Evolutionary conservation across 2,888 invertebrate species (phyloP), one percentile per base, ranked within the genome.

Genomic region (Oxycera nigricornis): DNA sequence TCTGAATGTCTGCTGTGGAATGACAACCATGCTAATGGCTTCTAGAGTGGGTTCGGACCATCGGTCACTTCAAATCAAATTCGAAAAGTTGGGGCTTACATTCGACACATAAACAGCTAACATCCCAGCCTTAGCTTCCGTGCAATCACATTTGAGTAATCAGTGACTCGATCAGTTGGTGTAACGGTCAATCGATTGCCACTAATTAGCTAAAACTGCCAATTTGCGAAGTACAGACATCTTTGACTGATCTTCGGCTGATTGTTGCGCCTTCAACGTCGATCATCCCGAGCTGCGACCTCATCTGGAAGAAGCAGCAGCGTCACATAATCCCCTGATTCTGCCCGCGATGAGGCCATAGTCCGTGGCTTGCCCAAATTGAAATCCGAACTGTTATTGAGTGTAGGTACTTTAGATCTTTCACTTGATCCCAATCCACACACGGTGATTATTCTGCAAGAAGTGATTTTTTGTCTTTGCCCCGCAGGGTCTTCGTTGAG

Each of bases 351-450:
- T 22, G 46, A 2, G 6, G 46, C 46, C 46, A 46, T 46, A 46
- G 11, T 46, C 46, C 46, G 17, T 46, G n/a, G 41, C 41, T 67
- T 17, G 39, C 22, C 67, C 24, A 46, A 67, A 67, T 46, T 67
- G n/a, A 67, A 67, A 41, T 41, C 22, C 17, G 46, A 67, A 67
- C 67, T 67, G 67, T 46, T 67, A 67, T 67, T 62, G n/a, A n/a
- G n/a, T n/a, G n/a, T n/a, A 62, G 28, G 59, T 35, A 30, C 35
- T 35, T 20, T 22, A 55, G 24, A 6, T 55, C 52, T 55, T 55
- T 55, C 22, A 24, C 24, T 24, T 55, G 52, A 55, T 22, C 52
- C 52, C 52, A 55, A 55, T 55, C 52, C 52, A 20, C 9, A 24
- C 52, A 17, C 52, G 52, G 11, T 62, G 17, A 31, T 62, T 31